These are phyloP conservation scores for Chiropotes sagulatus DNA, from an alignment of 2,797 vertebrate genomes.

Conservation along the genomic window DNA sequence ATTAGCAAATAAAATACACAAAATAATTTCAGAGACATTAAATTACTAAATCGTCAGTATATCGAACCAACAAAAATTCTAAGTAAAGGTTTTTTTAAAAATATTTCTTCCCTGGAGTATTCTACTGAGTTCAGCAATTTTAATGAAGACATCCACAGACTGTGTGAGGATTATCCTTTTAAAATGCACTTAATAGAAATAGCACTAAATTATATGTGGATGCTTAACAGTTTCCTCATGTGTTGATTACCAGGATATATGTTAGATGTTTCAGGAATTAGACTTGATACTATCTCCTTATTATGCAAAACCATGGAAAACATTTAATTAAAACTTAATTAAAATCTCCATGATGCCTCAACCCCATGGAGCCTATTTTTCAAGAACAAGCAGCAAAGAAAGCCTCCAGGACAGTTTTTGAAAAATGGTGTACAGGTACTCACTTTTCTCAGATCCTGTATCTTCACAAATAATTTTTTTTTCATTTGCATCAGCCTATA, in stretches of 20 bases:
- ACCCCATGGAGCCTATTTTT: slow-evolving; percentile 58
- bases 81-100: slow-evolving; percentile 47
- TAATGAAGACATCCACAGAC: not conserved
- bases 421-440: not conserved
- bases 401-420: slow-evolving; percentile 46
- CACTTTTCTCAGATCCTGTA: slow-evolving; percentile 21
- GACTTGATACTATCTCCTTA: slow-evolving; percentile 67
- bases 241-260: slow-evolving; percentile 49
- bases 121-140: slow-evolving; percentile 15
- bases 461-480: not conserved
- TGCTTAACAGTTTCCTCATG: slow-evolving; percentile 26
- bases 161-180: not conserved
- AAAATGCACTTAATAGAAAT: slow-evolving; percentile 24
- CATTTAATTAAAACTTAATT: slow-evolving; percentile 79
- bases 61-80: slow-evolving; percentile 23
- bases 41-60: slow-evolving; percentile 1
- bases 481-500: not conserved
- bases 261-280: slow-evolving; percentile 65
- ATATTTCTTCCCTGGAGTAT: not conserved
- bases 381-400: slow-evolving; percentile 62
- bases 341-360: slow-evolving; percentile 74
- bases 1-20: not conserved
- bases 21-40: slow-evolving; percentile 18
- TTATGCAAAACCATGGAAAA: slow-evolving; percentile 75
- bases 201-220: not conserved